Conservation (phyloP, 92 coral and sea anemone species). For the Parazoanthus atlanticus region DNA sequence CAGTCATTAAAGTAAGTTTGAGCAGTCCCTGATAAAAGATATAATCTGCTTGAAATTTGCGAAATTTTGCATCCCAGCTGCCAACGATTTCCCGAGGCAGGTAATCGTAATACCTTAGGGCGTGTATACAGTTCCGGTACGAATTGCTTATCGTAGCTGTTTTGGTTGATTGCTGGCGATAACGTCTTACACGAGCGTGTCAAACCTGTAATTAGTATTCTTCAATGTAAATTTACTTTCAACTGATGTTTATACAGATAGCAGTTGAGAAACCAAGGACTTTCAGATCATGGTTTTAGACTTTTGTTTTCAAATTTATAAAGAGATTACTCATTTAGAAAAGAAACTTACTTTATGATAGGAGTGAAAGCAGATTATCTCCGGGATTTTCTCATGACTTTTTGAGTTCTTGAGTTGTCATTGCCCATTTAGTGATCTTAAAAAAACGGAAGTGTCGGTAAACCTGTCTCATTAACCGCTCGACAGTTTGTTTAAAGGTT, state of each 20-base stretch:
- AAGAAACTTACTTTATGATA: too few species aligned
- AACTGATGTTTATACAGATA: too few species aligned
- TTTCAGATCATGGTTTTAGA: not conserved
- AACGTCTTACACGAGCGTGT: not conserved
- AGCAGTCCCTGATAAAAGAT: not conserved
- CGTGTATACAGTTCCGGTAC: slow-evolving; percentile 15
- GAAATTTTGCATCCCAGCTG: not conserved
- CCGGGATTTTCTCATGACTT: not conserved
- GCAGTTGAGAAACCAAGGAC: not conserved
- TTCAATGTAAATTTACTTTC: not conserved
- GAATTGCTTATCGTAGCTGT: slow-evolving; percentile 10
- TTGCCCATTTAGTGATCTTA: slow-evolving; percentile 9
- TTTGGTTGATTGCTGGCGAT: slow-evolving; percentile 16
- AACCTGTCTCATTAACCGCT: not conserved
- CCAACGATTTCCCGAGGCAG: not conserved
- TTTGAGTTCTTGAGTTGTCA: not conserved
- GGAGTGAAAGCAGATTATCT: too few species aligned
- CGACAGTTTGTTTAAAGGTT: not conserved
- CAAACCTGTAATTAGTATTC: not conserved
- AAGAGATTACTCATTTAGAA: not conserved
- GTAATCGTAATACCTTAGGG: not conserved
- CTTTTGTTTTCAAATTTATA: not conserved
- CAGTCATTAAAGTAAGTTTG: not conserved
- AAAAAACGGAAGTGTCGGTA: not conserved
- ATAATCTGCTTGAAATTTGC: not conserved